Evolutionary conservation across 2,888 invertebrate species (phyloP), one percentile per base, ranked within the genome.

Genomic region (Torymus aiolomorphi): DNA sequence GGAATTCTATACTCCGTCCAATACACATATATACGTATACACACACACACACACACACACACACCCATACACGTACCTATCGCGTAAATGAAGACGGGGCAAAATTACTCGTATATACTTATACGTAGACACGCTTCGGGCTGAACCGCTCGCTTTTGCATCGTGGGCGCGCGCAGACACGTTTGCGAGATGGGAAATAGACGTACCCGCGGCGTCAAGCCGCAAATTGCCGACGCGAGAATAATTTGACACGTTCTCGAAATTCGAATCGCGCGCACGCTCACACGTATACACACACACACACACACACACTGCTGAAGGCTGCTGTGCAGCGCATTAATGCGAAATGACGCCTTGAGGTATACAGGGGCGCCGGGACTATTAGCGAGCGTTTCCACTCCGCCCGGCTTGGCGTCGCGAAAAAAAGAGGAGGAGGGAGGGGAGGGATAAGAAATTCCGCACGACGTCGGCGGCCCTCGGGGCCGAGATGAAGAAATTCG

Each of bases 181-280:
- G 31, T 31, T 31, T 8, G 18, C 42, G 11, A 42, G 14, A 59
- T 51, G 65, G 65, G 51, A 78, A 71, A 52, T 72, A 31, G 69
- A 31, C 31, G 49, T 16, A 24, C 62, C 24, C n/a, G 49, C 16
- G n/a, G 65, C 70, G 16, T 16, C 71, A 52, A 63, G 20, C 72
- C 72, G 31, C 65, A 72, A 78, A 73, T 72, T 73, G 73, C 65
- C 49, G 67, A 71, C 67, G 65, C 59, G 65, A 69, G 54, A 42
- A 75, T 79, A 71, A 79, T 79, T 75, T 75, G 75, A 79, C 75
- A 79, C 69, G 49, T 66, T 59, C 75, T 71, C 59, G 75, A 79
- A 79, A 66, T 65, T 71, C 71, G 65, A 71, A 79, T 79, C 54
- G 54, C 74, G 54, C 54, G n/a, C 42, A 0, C 57, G 5, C 20